Percentiles rank a stretch among this genome's conserved stretches.
phyloP scores from a whole-genome alignment of 2,113 vertebrate species.

The Melanostigma gelatinosum region DNA sequence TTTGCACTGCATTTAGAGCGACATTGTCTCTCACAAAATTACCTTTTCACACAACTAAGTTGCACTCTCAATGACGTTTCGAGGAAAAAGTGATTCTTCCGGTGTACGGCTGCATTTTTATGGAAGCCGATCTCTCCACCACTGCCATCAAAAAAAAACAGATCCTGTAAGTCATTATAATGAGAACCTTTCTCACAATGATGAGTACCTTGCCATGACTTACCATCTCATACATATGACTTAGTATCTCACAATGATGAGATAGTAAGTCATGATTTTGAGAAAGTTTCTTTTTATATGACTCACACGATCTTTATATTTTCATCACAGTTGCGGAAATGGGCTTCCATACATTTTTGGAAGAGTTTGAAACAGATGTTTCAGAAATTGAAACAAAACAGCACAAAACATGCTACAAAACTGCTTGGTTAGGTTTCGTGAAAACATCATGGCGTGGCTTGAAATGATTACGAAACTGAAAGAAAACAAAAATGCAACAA shows the following conservation, averaged over 20 bases:
- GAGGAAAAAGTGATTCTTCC: neutral
- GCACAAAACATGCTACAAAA: neutral
- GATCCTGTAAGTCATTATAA: too few relatives aligned
- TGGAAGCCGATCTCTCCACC: too few relatives aligned
- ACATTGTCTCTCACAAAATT: neutral
- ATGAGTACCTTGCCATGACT: too few relatives aligned
- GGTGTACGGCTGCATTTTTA: neutral
- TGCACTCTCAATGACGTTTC: neutral
- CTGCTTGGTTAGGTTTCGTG: neutral
- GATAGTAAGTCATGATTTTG: too few relatives aligned
- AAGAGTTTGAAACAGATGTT: neutral
- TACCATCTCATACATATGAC: too few relatives aligned
- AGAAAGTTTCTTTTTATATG: too few relatives aligned
- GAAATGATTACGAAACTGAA: neutral
- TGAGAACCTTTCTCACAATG: too few relatives aligned
- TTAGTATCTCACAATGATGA: too few relatives aligned
- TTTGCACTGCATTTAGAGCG: neutral
- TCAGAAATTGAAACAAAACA: neutral
- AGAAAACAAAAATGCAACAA: neutral
- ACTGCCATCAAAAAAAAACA: too few relatives aligned
- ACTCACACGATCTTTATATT: too few relatives aligned
- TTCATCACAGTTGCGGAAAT: too few relatives aligned
- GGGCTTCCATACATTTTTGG: neutral
- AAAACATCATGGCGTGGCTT: neutral
- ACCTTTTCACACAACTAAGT: neutral